Evolutionary conservation across 2,888 invertebrate genomes (phyloP), one percentile per base, ranked within the genome.

Genomic region (Malacosoma neustria): DNA sequence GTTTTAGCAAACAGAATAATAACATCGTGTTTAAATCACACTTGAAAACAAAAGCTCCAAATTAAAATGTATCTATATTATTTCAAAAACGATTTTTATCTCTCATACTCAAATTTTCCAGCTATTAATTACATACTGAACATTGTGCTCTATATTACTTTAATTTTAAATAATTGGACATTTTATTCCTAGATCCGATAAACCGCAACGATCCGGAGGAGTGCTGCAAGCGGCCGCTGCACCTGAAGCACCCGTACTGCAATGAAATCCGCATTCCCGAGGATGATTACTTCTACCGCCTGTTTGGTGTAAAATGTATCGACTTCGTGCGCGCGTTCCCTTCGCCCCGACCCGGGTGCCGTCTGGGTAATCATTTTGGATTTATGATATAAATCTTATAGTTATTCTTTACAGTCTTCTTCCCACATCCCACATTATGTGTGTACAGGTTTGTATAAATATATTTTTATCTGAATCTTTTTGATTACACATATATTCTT

Each of bases 161-260:
- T 32, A 4, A 4, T n/a, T 14, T 9, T 15, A 6, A 2, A 9
- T 30, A 30, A 14, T 33, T 3, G n/a, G 4, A 14, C 22, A 34
- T 40, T 13, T 51, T 41, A 36, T 46, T 55, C 54, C 14, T 66
- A 95, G 96, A 96, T 81, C 91, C 95, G 2, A 75, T 91, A 51
- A 94, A 93, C 76, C 90, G 94, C 49, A 96, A 96, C 73, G 96
- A 96, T 71, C 95, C 95, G 2, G 95, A 96, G 70, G 95, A 95
- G 70, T 96, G 96, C 70, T 96, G 96, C 75, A 89, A 92, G 61
- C 89, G 94, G 13, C 93, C 94, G 0, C 87, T 89, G 9, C 94
- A 95, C 56, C 85, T 92, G 36, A 95, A 93, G 67, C 95, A 96
- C 77, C 96, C 95, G 0, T 95, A 96, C 70, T 97, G 97, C 67